Conservation (phyloP, 2,888 invertebrate species). For the Sussaba pulchella region DNA sequence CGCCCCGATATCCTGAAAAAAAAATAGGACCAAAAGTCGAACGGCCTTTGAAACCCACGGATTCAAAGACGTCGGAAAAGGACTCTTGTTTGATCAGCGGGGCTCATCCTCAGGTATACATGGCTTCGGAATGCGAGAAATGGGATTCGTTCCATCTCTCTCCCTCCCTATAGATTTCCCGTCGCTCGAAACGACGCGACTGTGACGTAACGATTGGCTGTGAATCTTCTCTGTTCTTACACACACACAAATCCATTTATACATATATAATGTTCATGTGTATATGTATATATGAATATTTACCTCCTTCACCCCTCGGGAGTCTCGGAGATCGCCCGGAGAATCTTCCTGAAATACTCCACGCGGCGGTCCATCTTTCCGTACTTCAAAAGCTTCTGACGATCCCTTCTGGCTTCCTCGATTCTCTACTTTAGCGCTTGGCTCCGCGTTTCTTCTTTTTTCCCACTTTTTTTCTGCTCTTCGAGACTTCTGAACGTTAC, state of each 20-base stretch:
- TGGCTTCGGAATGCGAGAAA: slow-evolving; percentile 49
- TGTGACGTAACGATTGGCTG: slow-evolving; percentile 37
- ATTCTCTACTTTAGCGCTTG: background rate
- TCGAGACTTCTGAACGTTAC: no score
- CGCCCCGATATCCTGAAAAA: slow-evolving; percentile 19
- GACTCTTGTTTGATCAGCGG: slow-evolving; percentile 51
- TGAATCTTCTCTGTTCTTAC: slow-evolving; percentile 13
- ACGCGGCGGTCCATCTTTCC: background rate
- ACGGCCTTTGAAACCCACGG: slow-evolving; percentile 36
- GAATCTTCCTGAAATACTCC: slow-evolving; percentile 4
- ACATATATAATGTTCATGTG: no score
- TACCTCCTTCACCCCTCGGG: slow-evolving; percentile 3
- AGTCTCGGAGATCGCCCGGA: slow-evolving; percentile 3
- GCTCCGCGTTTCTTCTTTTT: background rate
- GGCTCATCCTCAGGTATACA: slow-evolving; percentile 43
- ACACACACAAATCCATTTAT: no score
- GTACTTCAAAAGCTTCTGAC: slow-evolving; percentile 22
- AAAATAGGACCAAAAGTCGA: slow-evolving; percentile 19
- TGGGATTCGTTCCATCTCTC: slow-evolving; percentile 36
- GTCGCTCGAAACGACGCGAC: background rate
- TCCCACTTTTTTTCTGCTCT: background rate
- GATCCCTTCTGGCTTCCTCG: background rate
- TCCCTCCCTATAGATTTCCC: slow-evolving; percentile 13
- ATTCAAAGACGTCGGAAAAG: slow-evolving; percentile 35
- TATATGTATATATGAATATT: no score